Evolutionary conservation across 2,113 vertebrate species (phyloP), one percentile per base, ranked within the genome.

Genomic region (Nanorana parkeri): DNA sequence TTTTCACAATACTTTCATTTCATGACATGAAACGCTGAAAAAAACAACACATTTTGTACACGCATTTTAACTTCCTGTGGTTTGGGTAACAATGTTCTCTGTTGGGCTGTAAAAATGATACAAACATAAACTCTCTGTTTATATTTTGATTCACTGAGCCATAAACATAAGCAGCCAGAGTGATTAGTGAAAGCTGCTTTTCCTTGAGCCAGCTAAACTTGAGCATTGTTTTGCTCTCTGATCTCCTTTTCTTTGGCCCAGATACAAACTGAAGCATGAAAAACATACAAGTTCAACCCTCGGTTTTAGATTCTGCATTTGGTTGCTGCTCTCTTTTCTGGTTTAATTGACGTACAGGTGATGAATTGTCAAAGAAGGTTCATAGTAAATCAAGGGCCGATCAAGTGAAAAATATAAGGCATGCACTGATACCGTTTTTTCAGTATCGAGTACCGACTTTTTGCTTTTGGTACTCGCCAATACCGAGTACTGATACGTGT

Each of bases 181-280:
- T 68, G 77, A 80, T 80, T 72, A 71, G 68, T 71, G 58, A 80
- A 80, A 63, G 67, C 55, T 28, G 78, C 78, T 80, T 80, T 80
- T 61, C 67, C 63, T 64, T 68, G 51, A 79, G 77, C 77, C 77
- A 79, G 77, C 77, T 79, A 23, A 68, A 68, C 77, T 79, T 58
- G 52, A 17, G 65, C 55, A 67, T 79, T 67, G 65, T 79, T 79
- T 79, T 56, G 51, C 51, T 29, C 23, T 80, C 78, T 80, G 78
- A 80, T 72, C 77, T 68, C 17, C 78, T 80, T 72, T 80, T 64
- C 78, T 63, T 63, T 80, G 56, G 78, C 78, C 68, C 78, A 71
- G 78, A 80, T 72, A 64, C 21, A 61, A 54, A 72, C 21, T 15
- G 36, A 23, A 63, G 60, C 10, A 51, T 61, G 68, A 61, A 60